phyloP scores from a whole-genome alignment of 2,113 vertebrate species.

The Ameiurus melas region DNA sequence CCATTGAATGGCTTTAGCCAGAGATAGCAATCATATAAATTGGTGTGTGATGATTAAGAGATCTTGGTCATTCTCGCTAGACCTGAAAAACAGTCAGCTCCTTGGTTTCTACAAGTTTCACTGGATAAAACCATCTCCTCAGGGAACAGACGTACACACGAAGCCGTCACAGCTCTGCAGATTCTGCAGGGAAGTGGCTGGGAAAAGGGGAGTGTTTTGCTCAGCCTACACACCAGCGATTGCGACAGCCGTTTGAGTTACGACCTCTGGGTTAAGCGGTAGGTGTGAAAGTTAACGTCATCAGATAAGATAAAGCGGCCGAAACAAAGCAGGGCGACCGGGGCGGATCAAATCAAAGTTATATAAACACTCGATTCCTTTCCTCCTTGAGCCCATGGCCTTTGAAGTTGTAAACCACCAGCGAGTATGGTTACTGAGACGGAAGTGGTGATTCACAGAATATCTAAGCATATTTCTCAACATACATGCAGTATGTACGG shows the following conservation, averaged over 20 bases:
- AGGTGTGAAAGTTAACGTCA: slow-evolving; percentile 74
- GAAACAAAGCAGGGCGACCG: slow-evolving; percentile 60
- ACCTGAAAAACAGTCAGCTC: neutral
- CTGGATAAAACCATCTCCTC: neutral
- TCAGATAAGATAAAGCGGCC: slow-evolving; percentile 68
- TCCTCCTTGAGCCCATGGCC: neutral
- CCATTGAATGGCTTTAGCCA: neutral
- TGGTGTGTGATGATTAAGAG: neutral
- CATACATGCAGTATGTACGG: neutral
- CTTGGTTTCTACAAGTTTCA: neutral
- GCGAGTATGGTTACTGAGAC: neutral
- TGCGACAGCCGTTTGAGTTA: slow-evolving; percentile 53
- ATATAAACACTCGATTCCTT: slow-evolving; percentile 62
- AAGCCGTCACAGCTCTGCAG: neutral
- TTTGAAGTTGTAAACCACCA: slow-evolving; percentile 2
- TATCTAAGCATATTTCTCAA: neutral
- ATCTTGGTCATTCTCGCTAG: neutral
- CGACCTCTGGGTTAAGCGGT: slow-evolving; percentile 60
- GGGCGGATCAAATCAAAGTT: slow-evolving; percentile 57
- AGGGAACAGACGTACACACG: neutral
- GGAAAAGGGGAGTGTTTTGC: neutral
- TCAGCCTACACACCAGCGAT: neutral
- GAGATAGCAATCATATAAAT: neutral
- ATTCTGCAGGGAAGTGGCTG: neutral
- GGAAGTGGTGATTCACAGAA: neutral